Evolutionary conservation across 2,797 vertebrate genomes (phyloP).

Genomic region (Huso huso): DNA sequence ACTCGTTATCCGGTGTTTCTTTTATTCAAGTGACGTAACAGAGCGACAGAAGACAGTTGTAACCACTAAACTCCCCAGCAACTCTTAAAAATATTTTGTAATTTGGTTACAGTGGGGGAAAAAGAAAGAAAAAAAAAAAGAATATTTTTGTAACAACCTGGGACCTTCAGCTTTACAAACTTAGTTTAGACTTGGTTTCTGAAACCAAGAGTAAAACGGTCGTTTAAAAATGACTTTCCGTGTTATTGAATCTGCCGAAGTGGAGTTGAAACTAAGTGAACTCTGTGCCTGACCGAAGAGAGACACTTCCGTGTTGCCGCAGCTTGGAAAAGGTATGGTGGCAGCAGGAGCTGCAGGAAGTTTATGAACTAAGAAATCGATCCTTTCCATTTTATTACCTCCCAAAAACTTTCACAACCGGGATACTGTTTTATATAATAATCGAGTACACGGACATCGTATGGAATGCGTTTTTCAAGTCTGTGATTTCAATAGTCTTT

Average conservation of each 20-base stretch:
- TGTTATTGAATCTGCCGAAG: slow-evolving; percentile 43
- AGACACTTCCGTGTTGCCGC: slow-evolving; percentile 60
- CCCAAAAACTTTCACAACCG: no score
- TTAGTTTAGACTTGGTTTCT: not conserved
- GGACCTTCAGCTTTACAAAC: no score
- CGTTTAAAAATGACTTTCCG: slow-evolving; percentile 21
- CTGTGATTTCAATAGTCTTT: not conserved
- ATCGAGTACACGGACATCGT: not conserved
- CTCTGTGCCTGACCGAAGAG: slow-evolving; percentile 3
- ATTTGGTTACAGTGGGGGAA: slow-evolving; percentile 2
- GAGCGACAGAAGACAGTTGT: slow-evolving; percentile 30
- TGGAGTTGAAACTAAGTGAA: slow-evolving; percentile 27
- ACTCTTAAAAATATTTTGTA: slow-evolving; percentile 32
- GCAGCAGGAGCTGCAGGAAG: slow-evolving; percentile 43
- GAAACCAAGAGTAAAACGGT: slow-evolving; percentile 7
- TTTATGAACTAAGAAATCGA: slow-evolving; percentile 34
- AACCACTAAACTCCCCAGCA: slow-evolving; percentile 40
- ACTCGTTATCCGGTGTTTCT: slow-evolving; percentile 31
- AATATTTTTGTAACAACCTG: no score
- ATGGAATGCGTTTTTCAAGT: not conserved
- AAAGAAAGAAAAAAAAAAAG: slow-evolving; percentile 4
- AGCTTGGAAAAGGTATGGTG: slow-evolving; percentile 41
- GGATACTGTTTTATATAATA: no score
- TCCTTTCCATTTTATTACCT: slow-evolving; percentile 5
- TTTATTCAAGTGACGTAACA: slow-evolving; percentile 41